These are phyloP conservation scores for Malaclemys terrapin DNA, from an alignment of 2,113 vertebrate genomes.

Conservation along the genomic window DNA sequence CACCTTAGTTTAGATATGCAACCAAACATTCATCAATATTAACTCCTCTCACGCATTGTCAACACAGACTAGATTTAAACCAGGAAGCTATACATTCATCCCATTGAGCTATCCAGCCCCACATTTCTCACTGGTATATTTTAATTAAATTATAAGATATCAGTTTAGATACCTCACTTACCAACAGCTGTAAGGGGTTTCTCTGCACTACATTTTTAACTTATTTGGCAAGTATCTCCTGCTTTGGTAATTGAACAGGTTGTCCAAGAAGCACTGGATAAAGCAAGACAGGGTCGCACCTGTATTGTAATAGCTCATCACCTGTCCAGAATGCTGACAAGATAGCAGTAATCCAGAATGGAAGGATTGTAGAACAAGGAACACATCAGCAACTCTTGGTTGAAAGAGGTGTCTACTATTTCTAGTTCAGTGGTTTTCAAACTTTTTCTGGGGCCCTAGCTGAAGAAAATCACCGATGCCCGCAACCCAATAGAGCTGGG, in stretches of 20 bases:
- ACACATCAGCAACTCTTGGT: conserved; percentile 89
- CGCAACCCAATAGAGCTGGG: no score
- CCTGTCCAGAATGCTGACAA: conserved; percentile 91
- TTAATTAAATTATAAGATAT: not conserved
- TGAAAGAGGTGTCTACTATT: conserved; percentile 83
- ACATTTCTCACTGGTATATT: not conserved
- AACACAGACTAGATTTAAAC: not conserved
- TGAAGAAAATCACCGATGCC: no score
- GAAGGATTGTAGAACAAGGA: conserved; percentile 85
- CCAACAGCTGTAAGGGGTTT: not conserved
- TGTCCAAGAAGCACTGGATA: conserved; percentile 94
- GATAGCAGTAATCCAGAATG: conserved; percentile 89
- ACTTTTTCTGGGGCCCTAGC: no score
- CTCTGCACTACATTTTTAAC: not conserved
- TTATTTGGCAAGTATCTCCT: not conserved
- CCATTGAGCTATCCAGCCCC: fast-evolving
- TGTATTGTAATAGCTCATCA: conserved; percentile 94
- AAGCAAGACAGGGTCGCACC: conserved; percentile 90
- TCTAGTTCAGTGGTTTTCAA: no score
- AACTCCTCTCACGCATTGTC: not conserved
- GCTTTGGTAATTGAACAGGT: conserved; percentile 76
- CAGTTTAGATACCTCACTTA: not conserved
- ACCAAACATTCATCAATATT: not conserved
- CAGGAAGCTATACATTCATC: not conserved
- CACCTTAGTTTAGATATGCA: not conserved